Percentiles rank a stretch among this genome's conserved stretches.
These are phyloP conservation scores for Genyomyrus donnyi DNA, from an alignment of 2,113 vertebrate genomes.

Conservation along the genomic window DNA sequence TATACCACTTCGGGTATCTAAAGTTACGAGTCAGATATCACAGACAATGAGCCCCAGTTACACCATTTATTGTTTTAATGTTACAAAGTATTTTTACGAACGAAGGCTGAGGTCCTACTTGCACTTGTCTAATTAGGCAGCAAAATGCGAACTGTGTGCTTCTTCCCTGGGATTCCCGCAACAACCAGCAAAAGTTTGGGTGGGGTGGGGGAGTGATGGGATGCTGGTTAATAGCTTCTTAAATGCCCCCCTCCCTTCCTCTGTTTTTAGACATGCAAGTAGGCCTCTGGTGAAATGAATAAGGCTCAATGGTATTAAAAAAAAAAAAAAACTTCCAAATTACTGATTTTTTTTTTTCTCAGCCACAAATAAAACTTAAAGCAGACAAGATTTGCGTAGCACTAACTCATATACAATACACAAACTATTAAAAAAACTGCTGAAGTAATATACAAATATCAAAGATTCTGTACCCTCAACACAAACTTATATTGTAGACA, in stretches of 20 bases:
- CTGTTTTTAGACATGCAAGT: not conserved
- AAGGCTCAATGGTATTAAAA: not conserved
- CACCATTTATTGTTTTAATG: slow-evolving; percentile 23
- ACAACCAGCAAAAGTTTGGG: not conserved
- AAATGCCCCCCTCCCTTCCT: not conserved
- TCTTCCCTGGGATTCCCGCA: not conserved
- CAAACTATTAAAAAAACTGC: not conserved
- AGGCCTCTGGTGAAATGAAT: not conserved
- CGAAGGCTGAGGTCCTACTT: not conserved
- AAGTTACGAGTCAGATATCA: not conserved
- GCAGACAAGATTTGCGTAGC: not conserved
- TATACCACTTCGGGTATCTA: not conserved
- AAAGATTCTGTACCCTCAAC: not conserved
- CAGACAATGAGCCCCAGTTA: slow-evolving; percentile 9
- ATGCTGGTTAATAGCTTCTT: not conserved
- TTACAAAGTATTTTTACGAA: slow-evolving; percentile 3
- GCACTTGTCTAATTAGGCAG: not conserved
- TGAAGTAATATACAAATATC: not conserved
- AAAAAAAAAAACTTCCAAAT: not conserved
- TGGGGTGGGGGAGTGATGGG: not conserved
- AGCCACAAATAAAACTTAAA: not conserved
- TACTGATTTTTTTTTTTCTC: not conserved
- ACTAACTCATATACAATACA: not conserved
- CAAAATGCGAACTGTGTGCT: not conserved
- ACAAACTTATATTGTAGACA: slow-evolving; percentile 25